Evolutionary conservation across 2,888 invertebrate species (phyloP), one percentile per base, ranked within the genome.

Genomic region (Neoitamus cyanurus): DNA sequence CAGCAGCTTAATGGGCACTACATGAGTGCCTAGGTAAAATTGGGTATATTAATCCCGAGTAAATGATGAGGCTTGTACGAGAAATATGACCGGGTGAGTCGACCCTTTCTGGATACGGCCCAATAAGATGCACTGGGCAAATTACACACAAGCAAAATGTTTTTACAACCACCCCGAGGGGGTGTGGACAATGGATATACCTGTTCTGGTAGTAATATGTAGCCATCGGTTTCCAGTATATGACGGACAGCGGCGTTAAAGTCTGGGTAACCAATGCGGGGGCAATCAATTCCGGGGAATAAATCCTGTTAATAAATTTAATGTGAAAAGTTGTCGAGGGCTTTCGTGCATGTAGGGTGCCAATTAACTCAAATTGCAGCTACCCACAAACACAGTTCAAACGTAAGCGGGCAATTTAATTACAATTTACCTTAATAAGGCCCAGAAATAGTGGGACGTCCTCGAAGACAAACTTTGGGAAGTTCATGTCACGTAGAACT

Each of bases 401-500:
- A 82, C 28, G 25, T 25, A 82, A 69, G 28, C 82, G 34, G 69
- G 36, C 25, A 69, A 82, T 82, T 82, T 69, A 69, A 82, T 82
- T 75, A 68, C 46, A 73, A 72, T 28, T 87, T 87, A 89, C 97
- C 88, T 95, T 94, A 86, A 91, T 97, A 82, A 97, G 93, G 0
- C 97, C 97, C 87, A 97, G 90, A 91, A 98, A 98, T 7, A 98
- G 92, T 0, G 97, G 97, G 0, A 97, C 96, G 90, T 98, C 98
- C 89, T 98, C 97, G 89, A 94, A 97, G 28, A 98, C 95, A 90
- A 98, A 97, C 91, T 98, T 98, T 0, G 98, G 97, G 88, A 97
- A 93, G 91, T 98, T 98, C 96, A 97, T 97, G 89, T 98, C 98
- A 88, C 97, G 93, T 46, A 98, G 92, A 1, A 98, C 97, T 88